These are phyloP conservation scores for Ariopsis seemanni DNA, from an alignment of 2,113 vertebrate species.

Conservation along the genomic window DNA sequence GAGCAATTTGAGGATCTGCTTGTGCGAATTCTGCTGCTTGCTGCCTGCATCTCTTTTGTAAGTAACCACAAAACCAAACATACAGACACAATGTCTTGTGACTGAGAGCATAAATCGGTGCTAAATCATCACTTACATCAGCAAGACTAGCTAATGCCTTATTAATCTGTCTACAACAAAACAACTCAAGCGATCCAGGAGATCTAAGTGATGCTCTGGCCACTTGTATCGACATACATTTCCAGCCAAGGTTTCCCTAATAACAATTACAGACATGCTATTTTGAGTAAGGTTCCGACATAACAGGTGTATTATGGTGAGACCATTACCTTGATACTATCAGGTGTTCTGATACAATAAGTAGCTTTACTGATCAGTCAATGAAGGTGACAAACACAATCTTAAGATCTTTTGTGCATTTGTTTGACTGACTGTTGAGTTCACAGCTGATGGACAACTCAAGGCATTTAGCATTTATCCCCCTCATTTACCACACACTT, in stretches of 20 bases:
- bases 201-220: background rate
- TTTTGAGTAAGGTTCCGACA: background rate
- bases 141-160: background rate
- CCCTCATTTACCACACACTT: background rate
- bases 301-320: background rate
- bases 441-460: background rate
- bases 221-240: background rate
- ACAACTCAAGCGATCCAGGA: background rate
- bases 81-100: background rate
- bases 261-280: background rate
- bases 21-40: conserved; percentile 87
- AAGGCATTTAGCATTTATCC: background rate
- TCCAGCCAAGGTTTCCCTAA: background rate
- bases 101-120: background rate
- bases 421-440: background rate
- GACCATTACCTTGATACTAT: background rate
- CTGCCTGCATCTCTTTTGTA: conserved; percentile 88
- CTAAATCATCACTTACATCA: background rate
- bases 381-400: background rate
- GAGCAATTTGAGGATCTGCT: conserved; percentile 93
- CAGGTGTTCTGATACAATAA: background rate
- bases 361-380: background rate
- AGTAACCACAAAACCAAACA: conserved; percentile 56
- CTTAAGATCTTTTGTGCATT: background rate
- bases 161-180: background rate